phyloP scores from a whole-genome alignment of 92 coral and sea anemone genomes.

The Porites rus region DNA sequence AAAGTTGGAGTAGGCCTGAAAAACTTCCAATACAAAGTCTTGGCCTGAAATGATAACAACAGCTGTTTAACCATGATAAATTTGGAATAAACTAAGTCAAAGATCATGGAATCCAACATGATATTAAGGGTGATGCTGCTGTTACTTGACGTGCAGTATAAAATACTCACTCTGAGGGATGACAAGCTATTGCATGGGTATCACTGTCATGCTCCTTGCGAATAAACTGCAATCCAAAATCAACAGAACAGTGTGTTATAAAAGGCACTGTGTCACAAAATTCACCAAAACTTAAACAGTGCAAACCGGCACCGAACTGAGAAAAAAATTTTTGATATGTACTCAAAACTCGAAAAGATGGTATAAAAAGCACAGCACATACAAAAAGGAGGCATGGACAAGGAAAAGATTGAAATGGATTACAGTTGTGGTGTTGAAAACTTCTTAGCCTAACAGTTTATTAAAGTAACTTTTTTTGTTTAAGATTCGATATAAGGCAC shows the following conservation, averaged over 20 bases:
- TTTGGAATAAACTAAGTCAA: not conserved
- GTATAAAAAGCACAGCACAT: no score
- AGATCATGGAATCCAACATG: not conserved
- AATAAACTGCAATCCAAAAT: conserved; percentile 77
- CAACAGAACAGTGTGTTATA: not conserved
- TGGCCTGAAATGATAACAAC: conserved; percentile 62
- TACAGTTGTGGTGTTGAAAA: no score
- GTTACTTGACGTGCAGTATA: not conserved
- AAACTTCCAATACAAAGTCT: conserved; percentile 92
- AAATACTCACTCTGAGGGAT: conserved; percentile 92
- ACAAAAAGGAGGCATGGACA: no score
- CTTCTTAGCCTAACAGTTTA: no score
- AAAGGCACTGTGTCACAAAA: not conserved
- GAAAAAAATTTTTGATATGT: no score
- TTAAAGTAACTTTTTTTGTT: no score
- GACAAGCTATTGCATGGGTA: conserved; percentile 93
- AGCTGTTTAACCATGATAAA: not conserved
- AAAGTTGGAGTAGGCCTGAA: conserved; percentile 86
- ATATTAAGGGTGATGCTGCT: not conserved
- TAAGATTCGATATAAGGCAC: no score
- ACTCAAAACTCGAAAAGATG: no score
- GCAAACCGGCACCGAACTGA: no score
- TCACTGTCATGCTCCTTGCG: conserved; percentile 89
- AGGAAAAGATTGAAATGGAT: no score
- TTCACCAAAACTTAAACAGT: not conserved